These are phyloP conservation scores for Glaucopsyche alexis DNA, from an alignment of 2,888 invertebrate species.

Conservation along the genomic window DNA sequence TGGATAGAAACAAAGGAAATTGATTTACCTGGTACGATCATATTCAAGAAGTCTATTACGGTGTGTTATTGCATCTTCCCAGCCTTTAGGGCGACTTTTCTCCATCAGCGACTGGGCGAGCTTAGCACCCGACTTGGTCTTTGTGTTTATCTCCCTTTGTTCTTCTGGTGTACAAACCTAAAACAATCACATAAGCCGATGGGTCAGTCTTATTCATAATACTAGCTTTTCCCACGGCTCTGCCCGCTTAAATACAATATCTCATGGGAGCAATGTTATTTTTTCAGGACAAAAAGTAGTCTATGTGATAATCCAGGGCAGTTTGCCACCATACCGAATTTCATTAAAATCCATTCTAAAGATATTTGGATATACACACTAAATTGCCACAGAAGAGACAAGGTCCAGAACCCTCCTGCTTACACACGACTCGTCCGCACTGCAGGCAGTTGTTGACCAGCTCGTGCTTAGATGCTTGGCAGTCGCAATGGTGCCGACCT, in stretches of 20 bases:
- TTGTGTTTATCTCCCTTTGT: constrained; percentile 81
- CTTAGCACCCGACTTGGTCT: constrained; percentile 84
- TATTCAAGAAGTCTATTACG: constrained; percentile 91
- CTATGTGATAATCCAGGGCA: too few relatives aligned
- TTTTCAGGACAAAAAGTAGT: too few relatives aligned
- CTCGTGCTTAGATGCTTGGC: constrained; percentile 94
- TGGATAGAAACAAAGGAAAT: neutral
- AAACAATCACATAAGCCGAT: constrained; percentile 29
- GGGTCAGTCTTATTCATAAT: too few relatives aligned
- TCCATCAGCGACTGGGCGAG: constrained; percentile 83
- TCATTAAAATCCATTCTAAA: neutral
- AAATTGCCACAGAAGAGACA: constrained; percentile 94
- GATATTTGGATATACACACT: constrained; percentile 71
- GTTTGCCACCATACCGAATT: too few relatives aligned
- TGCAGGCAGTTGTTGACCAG: constrained; percentile 95
- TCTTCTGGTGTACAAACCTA: constrained; percentile 87
- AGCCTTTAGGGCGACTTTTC: constrained; percentile 78
- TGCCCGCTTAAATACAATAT: too few relatives aligned
- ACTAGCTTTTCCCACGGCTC: neutral
- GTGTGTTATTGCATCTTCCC: constrained; percentile 87
- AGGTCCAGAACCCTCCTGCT: constrained; percentile 97
- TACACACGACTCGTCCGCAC: constrained; percentile 97
- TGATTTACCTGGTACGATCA: constrained; percentile 86
- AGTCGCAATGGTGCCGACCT: constrained; percentile 94
- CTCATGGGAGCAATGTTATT: too few relatives aligned